phyloP scores from a whole-genome alignment of 2,113 vertebrate genomes.

The Gopherus flavomarginatus region DNA sequence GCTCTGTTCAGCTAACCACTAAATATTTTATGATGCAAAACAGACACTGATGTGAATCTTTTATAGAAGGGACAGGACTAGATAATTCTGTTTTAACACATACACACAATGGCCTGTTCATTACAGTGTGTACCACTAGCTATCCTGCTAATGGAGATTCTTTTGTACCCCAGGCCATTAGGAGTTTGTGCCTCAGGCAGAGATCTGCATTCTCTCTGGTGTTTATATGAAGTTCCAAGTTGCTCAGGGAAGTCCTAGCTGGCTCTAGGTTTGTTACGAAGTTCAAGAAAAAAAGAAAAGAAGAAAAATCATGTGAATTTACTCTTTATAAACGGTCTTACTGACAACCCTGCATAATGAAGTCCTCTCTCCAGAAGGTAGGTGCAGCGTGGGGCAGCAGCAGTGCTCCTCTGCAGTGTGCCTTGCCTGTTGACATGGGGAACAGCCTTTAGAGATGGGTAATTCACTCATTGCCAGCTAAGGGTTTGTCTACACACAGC shows the following conservation, averaged over 20 bases:
- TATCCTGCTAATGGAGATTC: slow-evolving; percentile 44
- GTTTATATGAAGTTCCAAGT: neutral
- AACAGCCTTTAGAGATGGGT: neutral
- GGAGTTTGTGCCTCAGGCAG: slow-evolving; percentile 1
- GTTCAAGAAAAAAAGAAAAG: neutral
- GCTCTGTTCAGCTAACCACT: neutral
- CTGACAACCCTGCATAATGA: neutral
- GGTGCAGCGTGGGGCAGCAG: neutral
- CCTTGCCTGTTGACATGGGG: neutral
- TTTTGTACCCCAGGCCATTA: neutral
- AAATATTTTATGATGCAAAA: neutral
- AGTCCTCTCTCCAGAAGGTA: neutral
- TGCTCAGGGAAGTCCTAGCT: neutral
- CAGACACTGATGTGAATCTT: neutral
- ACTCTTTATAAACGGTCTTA: neutral
- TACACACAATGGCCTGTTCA: neutral
- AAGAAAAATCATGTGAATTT: neutral
- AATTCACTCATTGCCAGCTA: neutral
- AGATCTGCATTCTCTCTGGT: neutral
- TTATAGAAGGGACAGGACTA: neutral
- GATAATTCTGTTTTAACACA: slow-evolving; percentile 13
- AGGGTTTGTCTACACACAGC: neutral
- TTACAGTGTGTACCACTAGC: slow-evolving; percentile 66
- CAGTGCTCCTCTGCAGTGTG: neutral
- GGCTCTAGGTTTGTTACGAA: neutral